Conservation (phyloP, 1,140 invertebrate species). For the Leptopilina boulardi region DNA sequence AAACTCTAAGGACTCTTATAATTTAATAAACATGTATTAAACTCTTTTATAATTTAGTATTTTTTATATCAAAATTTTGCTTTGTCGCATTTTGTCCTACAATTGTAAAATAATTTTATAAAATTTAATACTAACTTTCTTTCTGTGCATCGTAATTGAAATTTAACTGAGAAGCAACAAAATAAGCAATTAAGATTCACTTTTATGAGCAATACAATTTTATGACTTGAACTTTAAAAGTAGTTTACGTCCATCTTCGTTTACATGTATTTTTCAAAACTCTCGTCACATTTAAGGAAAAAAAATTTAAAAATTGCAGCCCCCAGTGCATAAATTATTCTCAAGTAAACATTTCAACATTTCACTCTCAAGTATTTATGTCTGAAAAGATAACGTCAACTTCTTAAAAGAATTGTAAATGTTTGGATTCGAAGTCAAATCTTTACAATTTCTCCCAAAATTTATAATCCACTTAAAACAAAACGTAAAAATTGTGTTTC, state of each 20-base stretch:
- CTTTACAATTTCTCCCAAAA: not conserved
- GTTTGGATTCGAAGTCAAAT: not conserved
- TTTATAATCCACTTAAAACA: not conserved
- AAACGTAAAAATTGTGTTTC: not conserved
- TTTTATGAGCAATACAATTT: not conserved
- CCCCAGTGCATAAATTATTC: too few species aligned
- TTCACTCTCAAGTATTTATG: not conserved
- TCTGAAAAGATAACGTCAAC: not conserved
- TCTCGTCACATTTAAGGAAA: not conserved
- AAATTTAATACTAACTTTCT: too few species aligned
- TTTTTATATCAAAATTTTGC: too few species aligned
- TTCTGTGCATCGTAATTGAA: too few species aligned
- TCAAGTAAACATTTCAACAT: not conserved
- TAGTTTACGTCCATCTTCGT: not conserved
- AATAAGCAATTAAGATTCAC: slow-evolving; percentile 4
- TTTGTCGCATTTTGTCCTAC: too few species aligned
- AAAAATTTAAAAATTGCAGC: not conserved
- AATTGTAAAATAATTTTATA: too few species aligned
- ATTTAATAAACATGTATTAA: too few species aligned
- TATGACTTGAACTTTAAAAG: not conserved
- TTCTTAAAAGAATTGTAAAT: not conserved
- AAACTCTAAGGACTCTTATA: too few species aligned
- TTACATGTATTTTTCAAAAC: not conserved
- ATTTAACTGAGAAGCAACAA: not conserved
- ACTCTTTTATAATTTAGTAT: too few species aligned